These are phyloP conservation scores for Lithobates sylvaticus DNA, from an alignment of 2,797 vertebrate species.

Conservation along the genomic window DNA sequence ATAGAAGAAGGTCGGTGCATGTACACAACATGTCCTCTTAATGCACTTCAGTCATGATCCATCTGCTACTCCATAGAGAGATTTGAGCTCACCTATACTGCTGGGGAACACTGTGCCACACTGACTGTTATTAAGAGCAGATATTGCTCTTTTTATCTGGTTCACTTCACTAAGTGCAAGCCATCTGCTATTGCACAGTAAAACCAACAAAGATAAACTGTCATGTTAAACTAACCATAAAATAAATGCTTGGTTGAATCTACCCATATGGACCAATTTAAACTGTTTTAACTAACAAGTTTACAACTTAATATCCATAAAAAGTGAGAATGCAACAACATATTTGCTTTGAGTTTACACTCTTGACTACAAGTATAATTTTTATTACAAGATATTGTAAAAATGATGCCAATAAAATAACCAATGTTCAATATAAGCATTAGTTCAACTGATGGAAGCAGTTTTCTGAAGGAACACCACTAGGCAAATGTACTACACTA, in stretches of 20 bases:
- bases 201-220: slow-evolving; percentile 63
- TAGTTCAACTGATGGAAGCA: too few species aligned
- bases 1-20: slow-evolving; percentile 1
- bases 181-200: slow-evolving; percentile 74
- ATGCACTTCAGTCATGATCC: slow-evolving; percentile 2
- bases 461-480: too few species aligned
- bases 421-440: not conserved
- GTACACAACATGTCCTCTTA: slow-evolving; percentile 8
- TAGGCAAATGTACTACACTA: too few species aligned
- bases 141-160: slow-evolving; percentile 73
- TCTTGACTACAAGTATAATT: slow-evolving; percentile 18
- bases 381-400: slow-evolving; percentile 12
- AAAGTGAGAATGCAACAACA: slow-evolving; percentile 56
- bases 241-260: slow-evolving; percentile 66
- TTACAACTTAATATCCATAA: slow-evolving; percentile 55
- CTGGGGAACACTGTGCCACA: slow-evolving; percentile 68
- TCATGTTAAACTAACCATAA: slow-evolving; percentile 64
- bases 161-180: slow-evolving; percentile 80
- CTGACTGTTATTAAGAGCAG: slow-evolving; percentile 76
- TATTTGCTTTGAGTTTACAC: slow-evolving; percentile 55
- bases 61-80: slow-evolving; percentile 1
- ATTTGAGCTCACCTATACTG: slow-evolving; percentile 15
- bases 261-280: slow-evolving; percentile 59
- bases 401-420: slow-evolving; percentile 35
- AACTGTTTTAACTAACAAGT: slow-evolving; percentile 56